phyloP scores from a whole-genome alignment of 2,797 vertebrate species.

The Tympanoctomys barrerae region DNA sequence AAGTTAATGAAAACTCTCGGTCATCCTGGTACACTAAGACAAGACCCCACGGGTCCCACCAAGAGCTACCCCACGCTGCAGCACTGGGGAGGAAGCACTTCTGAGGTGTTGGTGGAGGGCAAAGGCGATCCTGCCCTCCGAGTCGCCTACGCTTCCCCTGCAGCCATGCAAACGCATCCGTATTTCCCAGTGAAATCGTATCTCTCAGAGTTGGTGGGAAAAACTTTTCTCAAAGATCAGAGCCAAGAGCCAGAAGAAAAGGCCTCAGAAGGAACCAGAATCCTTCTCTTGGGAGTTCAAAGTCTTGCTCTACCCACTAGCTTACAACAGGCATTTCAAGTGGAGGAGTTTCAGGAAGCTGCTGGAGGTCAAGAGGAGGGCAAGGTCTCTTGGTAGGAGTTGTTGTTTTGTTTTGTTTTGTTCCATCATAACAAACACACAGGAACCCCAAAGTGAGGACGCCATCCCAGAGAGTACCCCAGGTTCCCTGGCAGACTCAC shows the following conservation, averaged over 20 bases:
- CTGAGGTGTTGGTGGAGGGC: neutral
- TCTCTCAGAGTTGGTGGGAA: constrained; percentile 47
- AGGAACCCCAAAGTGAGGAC: neutral
- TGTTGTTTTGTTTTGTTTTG: neutral
- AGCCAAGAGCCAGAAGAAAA: constrained; percentile 63
- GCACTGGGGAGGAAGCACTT: neutral
- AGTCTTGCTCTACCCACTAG: constrained; percentile 67
- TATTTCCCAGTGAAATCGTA: constrained; percentile 34
- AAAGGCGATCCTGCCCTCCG: neutral
- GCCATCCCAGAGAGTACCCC: neutral
- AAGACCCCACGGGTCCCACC: neutral
- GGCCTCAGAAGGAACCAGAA: constrained; percentile 62
- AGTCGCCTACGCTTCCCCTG: neutral
- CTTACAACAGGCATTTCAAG: constrained; percentile 28
- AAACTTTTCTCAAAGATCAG: constrained; percentile 66
- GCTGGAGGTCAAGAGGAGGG: constrained; percentile 57
- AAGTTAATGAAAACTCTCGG: neutral
- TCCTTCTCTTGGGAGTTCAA: constrained; percentile 68
- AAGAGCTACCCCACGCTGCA: neutral
- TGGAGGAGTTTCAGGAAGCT: constrained; percentile 72
- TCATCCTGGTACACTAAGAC: neutral
- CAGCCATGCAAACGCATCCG: constrained; percentile 15
- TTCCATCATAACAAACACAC: constrained; percentile 56
- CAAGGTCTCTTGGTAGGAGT: constrained; percentile 33
- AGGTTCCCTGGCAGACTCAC: constrained; percentile 88